Evolutionary conservation across 1,140 invertebrate species (phyloP), one percentile per base, ranked within the genome.

Genomic region (Apis mellifera): DNA sequence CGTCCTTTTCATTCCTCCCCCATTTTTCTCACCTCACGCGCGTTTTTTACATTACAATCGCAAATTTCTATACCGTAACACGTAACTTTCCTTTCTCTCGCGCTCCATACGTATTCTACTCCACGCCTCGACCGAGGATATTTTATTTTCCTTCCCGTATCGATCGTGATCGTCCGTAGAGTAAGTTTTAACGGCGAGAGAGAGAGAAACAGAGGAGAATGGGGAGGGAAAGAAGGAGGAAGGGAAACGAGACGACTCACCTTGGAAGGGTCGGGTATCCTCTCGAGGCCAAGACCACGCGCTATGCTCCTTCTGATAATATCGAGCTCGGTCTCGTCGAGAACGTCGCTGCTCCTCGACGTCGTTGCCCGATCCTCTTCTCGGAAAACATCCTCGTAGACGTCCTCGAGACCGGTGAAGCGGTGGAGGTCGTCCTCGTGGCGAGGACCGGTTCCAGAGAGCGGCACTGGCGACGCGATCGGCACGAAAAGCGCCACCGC

Each of bases 261-360:
- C 75, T 76, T 82, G 57, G 93, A 90, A 72, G 92, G 90, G 90
- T 94, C 94, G 55, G 94, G 94, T 89, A 94, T 92, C 88, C 91
- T 92, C 60, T 91, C 84, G 50, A 94, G 90, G 62, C 94, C 94
- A 62, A 94, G 92, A 79, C 91, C 92, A 84, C 94, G 85, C 74
- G 94, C 86, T 80, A 94, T 94, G 86, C 93, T 94, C 42, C 89
- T 89, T 66, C 93, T 91, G 85, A 94, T 93, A 79, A 89, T 89
- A 76, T 92, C 90, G 50, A 94, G 85, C 72, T 93, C 92, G 68
- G 85, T 79, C 42, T 87, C 82, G 73, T 78, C 76, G 55, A 89
- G 74, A 11, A 76, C 82, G 73, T 78, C 76, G 55, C 71, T 17
- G 78, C 64, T 86, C 15, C 83, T 78, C 77, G 32, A 42, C 32